phyloP scores from a whole-genome alignment of 2,797 vertebrate genomes.

The Scyliorhinus canicula region DNA sequence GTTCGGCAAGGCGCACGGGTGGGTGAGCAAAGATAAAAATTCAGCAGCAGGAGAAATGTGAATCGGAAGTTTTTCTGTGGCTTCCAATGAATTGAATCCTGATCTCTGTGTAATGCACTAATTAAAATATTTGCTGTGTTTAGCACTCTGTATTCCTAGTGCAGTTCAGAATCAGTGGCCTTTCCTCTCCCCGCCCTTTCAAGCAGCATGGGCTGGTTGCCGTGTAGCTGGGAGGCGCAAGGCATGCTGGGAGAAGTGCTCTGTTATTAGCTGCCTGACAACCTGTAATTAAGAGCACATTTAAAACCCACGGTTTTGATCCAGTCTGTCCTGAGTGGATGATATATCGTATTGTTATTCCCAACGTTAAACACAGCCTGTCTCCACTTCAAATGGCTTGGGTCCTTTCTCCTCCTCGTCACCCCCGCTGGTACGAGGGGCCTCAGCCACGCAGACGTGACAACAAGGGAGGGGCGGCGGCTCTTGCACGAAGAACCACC shows the following conservation, averaged over 20 bases:
- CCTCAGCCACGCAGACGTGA: not conserved
- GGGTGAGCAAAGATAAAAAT: not conserved
- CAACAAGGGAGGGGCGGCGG: not conserved
- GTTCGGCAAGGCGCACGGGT: too few relatives aligned
- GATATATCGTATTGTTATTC: not conserved
- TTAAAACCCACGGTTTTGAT: slow-evolving; percentile 21
- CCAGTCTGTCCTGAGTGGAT: not conserved
- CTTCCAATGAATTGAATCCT: not conserved
- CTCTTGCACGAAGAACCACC: not conserved
- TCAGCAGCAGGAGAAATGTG: not conserved
- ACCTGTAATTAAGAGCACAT: not conserved
- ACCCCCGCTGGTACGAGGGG: not conserved
- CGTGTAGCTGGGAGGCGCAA: not conserved
- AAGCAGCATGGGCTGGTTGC: not conserved
- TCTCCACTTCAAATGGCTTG: not conserved
- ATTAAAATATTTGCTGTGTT: not conserved
- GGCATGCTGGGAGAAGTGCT: not conserved
- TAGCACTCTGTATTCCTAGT: not conserved
- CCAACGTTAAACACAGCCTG: slow-evolving; percentile 10
- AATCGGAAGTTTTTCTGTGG: not conserved
- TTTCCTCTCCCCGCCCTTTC: not conserved
- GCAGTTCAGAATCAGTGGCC: not conserved
- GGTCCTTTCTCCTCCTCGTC: not conserved
- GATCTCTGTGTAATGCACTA: not conserved
- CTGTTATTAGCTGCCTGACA: not conserved